phyloP scores from a whole-genome alignment of 2,888 invertebrate species.

The Euspilapteryx auroguttella region DNA sequence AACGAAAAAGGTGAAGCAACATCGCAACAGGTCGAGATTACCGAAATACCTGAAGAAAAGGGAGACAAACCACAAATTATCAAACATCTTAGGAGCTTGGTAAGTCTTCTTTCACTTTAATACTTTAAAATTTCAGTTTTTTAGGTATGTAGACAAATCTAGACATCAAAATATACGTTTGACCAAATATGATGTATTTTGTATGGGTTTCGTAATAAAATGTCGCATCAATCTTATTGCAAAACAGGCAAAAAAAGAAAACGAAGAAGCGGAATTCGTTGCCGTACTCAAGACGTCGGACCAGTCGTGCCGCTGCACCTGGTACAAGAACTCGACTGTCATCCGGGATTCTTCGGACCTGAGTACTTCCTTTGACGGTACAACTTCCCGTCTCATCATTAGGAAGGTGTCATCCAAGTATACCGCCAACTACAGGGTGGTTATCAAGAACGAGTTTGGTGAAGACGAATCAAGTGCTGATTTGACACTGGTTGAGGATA shows the following conservation, averaged over 20 bases:
- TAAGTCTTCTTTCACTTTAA: slow-evolving; percentile 35
- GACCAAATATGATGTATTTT: too few relatives aligned
- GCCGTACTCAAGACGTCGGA: slow-evolving; percentile 75
- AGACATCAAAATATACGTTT: too few relatives aligned
- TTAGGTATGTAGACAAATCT: too few relatives aligned
- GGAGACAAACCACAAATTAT: slow-evolving; percentile 80
- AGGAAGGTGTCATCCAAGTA: slow-evolving; percentile 75
- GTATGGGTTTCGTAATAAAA: too few relatives aligned
- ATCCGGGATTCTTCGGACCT: slow-evolving; percentile 77
- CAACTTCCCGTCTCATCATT: slow-evolving; percentile 77
- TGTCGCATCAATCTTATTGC: too few relatives aligned
- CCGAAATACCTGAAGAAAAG: slow-evolving; percentile 79
- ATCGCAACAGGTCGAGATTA: slow-evolving; percentile 85
- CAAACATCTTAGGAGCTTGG: slow-evolving; percentile 75
- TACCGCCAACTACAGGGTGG: slow-evolving; percentile 80
- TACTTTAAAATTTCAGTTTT: background rate
- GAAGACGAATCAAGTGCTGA: slow-evolving; percentile 86
- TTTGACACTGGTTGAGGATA: slow-evolving; percentile 72
- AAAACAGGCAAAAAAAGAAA: slow-evolving; percentile 47
- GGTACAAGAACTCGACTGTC: slow-evolving; percentile 82
- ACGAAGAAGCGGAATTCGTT: slow-evolving; percentile 76
- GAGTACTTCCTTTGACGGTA: slow-evolving; percentile 82
- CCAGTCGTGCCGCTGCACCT: slow-evolving; percentile 78
- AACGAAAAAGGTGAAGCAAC: slow-evolving; percentile 93
- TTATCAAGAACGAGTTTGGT: slow-evolving; percentile 89